Conservation (phyloP, 2,888 invertebrate species). For the Philaethria dido region DNA sequence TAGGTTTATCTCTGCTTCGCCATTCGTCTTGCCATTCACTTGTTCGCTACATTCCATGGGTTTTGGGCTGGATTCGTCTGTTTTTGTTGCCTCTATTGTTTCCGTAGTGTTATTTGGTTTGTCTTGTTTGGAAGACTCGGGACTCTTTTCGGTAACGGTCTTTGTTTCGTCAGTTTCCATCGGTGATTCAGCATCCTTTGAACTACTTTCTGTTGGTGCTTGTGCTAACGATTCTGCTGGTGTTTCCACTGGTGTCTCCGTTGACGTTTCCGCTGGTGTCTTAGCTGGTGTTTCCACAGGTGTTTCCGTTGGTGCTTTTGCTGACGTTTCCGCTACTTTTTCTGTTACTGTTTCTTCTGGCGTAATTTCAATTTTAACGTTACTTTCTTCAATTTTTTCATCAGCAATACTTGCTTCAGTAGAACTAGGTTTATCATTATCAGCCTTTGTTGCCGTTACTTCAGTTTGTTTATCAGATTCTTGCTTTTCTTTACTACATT, state of each 20-base stretch:
- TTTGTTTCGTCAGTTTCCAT: conserved; percentile 46
- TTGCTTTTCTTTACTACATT: conserved; percentile 12
- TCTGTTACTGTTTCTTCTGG: conserved; percentile 38
- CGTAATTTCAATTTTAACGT: conserved; percentile 30
- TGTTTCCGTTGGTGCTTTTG: not conserved
- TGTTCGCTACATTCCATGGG: conserved; percentile 52
- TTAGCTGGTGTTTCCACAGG: not conserved
- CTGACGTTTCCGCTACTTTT: not conserved
- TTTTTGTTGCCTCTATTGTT: conserved; percentile 40
- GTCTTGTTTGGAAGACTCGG: conserved; percentile 29
- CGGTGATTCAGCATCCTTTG: conserved; percentile 45
- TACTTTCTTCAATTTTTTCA: conserved; percentile 46
- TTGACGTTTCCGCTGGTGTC: conserved; percentile 20
- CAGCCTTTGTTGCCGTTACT: conserved; percentile 27
- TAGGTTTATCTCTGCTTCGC: conserved; percentile 55
- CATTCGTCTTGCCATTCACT: conserved; percentile 72
- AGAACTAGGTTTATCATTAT: conserved; percentile 40
- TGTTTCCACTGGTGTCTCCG: conserved; percentile 39
- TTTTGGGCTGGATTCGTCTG: conserved; percentile 47
- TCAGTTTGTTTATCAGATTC: conserved; percentile 14
- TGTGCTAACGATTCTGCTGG: conserved; percentile 46
- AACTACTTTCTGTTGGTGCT: conserved; percentile 28
- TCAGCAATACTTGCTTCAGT: conserved; percentile 42
- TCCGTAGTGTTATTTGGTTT: conserved; percentile 38
- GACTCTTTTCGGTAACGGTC: conserved; percentile 35